A percentile compares a stretch with the other conserved stretches of the same genome.
These are phyloP conservation scores for Styela clava DNA, from an alignment of 23 tunicate species.

Conservation along the genomic window DNA sequence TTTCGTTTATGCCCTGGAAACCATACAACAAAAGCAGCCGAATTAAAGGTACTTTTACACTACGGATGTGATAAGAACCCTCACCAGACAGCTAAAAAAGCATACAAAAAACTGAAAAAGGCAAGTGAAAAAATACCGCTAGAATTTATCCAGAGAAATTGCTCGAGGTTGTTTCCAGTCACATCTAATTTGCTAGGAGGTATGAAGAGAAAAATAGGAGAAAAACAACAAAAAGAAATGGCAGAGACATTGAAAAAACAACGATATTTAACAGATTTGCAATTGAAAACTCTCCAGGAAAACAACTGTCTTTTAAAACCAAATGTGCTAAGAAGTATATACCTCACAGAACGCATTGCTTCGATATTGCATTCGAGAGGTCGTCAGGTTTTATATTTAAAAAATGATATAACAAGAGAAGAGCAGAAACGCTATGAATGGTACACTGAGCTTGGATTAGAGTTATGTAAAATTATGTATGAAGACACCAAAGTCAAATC, in stretches of 20 bases:
- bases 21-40: background rate
- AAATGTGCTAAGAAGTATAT: conserved; percentile 2
- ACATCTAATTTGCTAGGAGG: background rate
- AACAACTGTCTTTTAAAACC: conserved; percentile 20
- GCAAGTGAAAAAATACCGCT: conserved; percentile 28
- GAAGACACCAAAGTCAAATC: conserved; percentile 31
- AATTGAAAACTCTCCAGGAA: conserved; percentile 8
- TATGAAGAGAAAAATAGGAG: background rate
- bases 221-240: conserved; percentile 5
- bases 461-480: conserved; percentile 24
- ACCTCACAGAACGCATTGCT: conserved; percentile 44
- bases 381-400: conserved; percentile 50
- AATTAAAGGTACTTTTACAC: background rate
- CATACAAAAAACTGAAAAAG: conserved; percentile 9
- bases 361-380: conserved; percentile 69
- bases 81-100: conserved; percentile 14
- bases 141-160: conserved; percentile 1
- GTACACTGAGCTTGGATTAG: conserved; percentile 38
- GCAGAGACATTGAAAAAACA: background rate
- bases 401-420: conserved; percentile 6
- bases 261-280: background rate
- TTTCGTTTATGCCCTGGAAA: background rate
- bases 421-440: conserved; percentile 32
- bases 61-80: conserved; percentile 19
- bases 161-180: conserved; percentile 10